Evolutionary conservation across 2,888 invertebrate genomes (phyloP), one percentile per base, ranked within the genome.

Genomic region (Onchidella celtica): DNA sequence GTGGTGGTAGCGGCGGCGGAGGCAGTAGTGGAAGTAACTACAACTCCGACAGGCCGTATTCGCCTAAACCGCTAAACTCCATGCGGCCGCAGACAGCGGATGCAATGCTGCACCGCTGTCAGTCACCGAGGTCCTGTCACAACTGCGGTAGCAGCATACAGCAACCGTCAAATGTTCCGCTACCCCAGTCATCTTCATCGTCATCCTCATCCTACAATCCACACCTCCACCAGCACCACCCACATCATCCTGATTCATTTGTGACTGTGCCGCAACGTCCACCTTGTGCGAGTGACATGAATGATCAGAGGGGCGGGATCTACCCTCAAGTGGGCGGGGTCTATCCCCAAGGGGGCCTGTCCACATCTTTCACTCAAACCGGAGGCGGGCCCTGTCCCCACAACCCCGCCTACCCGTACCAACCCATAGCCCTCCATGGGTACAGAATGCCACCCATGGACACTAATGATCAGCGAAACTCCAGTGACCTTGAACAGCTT

Each of bases 51-150:
- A 81, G 86, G 57, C 86, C 87, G 14, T 90, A 88, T 76, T 87
- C 88, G 59, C 88, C 89, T 17, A 88, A 89, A 75, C 88, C 86
- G 61, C 85, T 87, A 76, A 87, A 84, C 81, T 85, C 86, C 66
- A 79, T 81, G 14, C 61, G 79, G 57, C 47, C 63, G 11, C 66
- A 65, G 47, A 77, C 55, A 14, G 61, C 57, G 6, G 66, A 59
- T 55, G 34, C 68, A 2, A n/a, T 63, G 57, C 68, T 70, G 4
- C 70, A 76, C 57, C 59, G 70, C 27, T 79, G 79, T 24, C 79
- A 61, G 21, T 79, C 79, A 21, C 63, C 76, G 24, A 73, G 63
- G 27, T 63, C 72, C 21, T 82, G 82, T 36, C 84, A 80, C 78
- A 78, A 68, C 73, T 82, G 82, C 69, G 81, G 81, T 40, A 75